These are phyloP conservation scores for Callimorpha dominula DNA, from an alignment of 2,888 invertebrate genomes.

Conservation along the genomic window DNA sequence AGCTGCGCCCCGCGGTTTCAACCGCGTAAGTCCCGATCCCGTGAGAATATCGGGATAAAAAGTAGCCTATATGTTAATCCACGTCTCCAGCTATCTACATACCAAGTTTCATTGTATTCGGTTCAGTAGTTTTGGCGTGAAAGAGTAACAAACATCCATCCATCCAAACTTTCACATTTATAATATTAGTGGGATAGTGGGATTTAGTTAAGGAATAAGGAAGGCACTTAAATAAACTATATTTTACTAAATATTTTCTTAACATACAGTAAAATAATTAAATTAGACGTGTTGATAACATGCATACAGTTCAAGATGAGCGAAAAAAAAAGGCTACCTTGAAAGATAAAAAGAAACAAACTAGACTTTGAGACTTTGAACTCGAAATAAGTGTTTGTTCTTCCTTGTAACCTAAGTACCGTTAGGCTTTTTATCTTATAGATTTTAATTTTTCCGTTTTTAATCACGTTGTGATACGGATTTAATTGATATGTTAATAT, in stretches of 20 bases:
- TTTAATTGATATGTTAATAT: conserved; percentile 25
- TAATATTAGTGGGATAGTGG: too few relatives aligned
- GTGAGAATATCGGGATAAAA: too few relatives aligned
- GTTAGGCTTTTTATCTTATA: conserved; percentile 2
- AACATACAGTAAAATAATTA: background rate
- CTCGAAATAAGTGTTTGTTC: background rate
- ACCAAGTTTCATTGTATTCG: too few relatives aligned
- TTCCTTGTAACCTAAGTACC: background rate
- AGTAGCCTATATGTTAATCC: too few relatives aligned
- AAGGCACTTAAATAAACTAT: background rate
- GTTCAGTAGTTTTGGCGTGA: too few relatives aligned
- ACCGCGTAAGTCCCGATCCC: too few relatives aligned
- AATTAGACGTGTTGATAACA: background rate
- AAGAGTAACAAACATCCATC: too few relatives aligned
- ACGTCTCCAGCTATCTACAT: too few relatives aligned
- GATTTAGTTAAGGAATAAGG: background rate
- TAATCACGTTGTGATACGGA: conserved; percentile 6
- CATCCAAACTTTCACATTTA: too few relatives aligned
- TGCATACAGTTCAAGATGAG: background rate
- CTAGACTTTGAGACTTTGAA: background rate
- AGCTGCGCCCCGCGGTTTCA: too few relatives aligned
- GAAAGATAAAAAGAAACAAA: background rate
- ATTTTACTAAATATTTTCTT: background rate
- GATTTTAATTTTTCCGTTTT: conserved; percentile 15
- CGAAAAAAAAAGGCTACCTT: background rate